Evolutionary conservation across 2,113 vertebrate species (phyloP).

Genomic region (Phylloscopus whistleri): DNA sequence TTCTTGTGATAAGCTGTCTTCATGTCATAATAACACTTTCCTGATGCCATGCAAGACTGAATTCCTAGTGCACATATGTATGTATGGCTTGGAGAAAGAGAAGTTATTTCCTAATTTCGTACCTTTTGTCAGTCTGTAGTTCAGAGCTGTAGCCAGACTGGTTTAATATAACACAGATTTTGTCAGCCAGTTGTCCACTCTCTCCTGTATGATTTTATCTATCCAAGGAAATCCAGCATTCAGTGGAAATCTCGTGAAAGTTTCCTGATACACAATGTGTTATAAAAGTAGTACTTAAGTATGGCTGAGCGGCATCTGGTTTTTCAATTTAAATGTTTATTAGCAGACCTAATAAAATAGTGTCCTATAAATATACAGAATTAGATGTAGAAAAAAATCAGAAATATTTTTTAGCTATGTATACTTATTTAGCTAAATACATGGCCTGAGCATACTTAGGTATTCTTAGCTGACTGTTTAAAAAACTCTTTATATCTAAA

Average conservation of each 20-base stretch:
- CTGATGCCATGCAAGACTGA: neutral
- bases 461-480: neutral
- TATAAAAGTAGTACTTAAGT: neutral
- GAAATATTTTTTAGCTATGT: fast-evolving
- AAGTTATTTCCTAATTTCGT: neutral
- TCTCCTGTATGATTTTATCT: slow-evolving; percentile 64
- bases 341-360: neutral
- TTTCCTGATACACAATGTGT: neutral
- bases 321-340: neutral
- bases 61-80: neutral
- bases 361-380: neutral
- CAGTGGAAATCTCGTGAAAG: neutral
- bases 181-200: slow-evolving; percentile 51
- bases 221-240: slow-evolving; percentile 58
- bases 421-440: neutral
- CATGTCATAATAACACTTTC: neutral
- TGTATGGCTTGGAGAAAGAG: neutral
- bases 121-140: neutral
- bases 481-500: neutral
- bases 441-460: neutral
- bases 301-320: neutral
- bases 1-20: neutral
- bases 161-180: slow-evolving; percentile 46
- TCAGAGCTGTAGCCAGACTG: neutral
- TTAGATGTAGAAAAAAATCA: neutral